These are phyloP conservation scores for Euzetes globulus DNA, from an alignment of 2,888 invertebrate species.

Conservation along the genomic window DNA sequence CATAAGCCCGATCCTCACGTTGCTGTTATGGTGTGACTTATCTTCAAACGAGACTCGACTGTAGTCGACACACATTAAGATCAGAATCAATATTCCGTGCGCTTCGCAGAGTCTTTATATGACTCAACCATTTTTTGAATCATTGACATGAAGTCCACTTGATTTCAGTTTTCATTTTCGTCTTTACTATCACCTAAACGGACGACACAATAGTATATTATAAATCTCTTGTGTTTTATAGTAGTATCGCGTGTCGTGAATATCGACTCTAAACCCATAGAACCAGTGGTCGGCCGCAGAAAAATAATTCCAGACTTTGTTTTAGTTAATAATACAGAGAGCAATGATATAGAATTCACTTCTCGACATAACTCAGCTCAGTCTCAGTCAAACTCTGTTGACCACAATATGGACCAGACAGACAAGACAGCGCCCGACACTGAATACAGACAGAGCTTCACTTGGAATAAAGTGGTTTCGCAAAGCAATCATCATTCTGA, in stretches of 20 bases:
- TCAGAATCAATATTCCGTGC: background rate
- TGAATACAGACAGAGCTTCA: constrained; percentile 22
- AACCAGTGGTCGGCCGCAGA: background rate
- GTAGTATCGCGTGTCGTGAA: background rate
- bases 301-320: background rate
- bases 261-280: background rate
- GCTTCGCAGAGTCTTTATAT: constrained; percentile 11
- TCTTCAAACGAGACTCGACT: background rate
- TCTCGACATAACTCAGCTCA: background rate
- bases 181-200: background rate
- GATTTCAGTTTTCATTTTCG: background rate
- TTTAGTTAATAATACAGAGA: background rate
- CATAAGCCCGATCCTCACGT: background rate
- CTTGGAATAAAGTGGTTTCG: constrained; percentile 11
- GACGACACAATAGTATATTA: background rate
- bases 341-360: background rate
- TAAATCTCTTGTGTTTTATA: constrained; percentile 6
- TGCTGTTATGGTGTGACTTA: background rate
- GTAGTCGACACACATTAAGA: background rate
- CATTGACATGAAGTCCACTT: constrained; percentile 8
- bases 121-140: constrained; percentile 5
- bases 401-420: background rate
- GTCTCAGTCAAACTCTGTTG: background rate
- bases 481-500: background rate
- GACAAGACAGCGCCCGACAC: background rate